Percentiles rank a stretch among this genome's conserved stretches.
These are phyloP conservation scores for Drosophila lacteicornis DNA, from an alignment of 1,140 invertebrate species.

Conservation along the genomic window DNA sequence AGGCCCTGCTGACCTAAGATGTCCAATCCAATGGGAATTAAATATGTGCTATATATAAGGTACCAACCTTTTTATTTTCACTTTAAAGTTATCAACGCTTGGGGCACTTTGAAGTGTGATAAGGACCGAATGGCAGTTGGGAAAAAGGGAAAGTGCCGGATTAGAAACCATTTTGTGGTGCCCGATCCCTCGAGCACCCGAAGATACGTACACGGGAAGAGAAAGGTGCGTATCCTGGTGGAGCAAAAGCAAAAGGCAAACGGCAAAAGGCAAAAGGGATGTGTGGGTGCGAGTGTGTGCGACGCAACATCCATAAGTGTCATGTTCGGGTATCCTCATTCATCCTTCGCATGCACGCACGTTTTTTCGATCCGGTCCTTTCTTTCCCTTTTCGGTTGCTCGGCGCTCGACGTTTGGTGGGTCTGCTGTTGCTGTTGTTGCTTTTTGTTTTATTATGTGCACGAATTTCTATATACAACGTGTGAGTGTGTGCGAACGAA, in stretches of 20 bases:
- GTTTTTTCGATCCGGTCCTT: constrained; percentile 75
- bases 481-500: constrained; percentile 73
- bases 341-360: constrained; percentile 83
- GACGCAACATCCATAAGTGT: constrained; percentile 82
- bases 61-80: constrained; percentile 45
- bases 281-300: constrained; percentile 53
- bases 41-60: constrained; percentile 1
- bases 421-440: constrained; percentile 27
- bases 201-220: constrained; percentile 12
- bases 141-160: constrained; percentile 67
- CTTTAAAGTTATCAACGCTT: constrained; percentile 65
- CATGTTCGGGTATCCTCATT: constrained; percentile 83
- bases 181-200: constrained; percentile 19
- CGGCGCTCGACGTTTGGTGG: too few species aligned
- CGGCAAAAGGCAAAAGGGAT: constrained; percentile 64
- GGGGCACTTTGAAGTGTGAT: constrained; percentile 59
- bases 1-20: neutral
- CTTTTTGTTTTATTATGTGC: constrained; percentile 84
- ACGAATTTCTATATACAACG: constrained; percentile 75
- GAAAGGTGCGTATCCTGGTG: constrained; percentile 56
- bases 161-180: constrained; percentile 67
- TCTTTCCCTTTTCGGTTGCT: constrained; percentile 44
- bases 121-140: constrained; percentile 57
- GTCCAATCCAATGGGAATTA: neutral
- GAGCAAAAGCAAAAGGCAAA: constrained; percentile 55